Conservation (phyloP, 2,888 invertebrate genomes). For the Acrobasis suavella region DNA sequence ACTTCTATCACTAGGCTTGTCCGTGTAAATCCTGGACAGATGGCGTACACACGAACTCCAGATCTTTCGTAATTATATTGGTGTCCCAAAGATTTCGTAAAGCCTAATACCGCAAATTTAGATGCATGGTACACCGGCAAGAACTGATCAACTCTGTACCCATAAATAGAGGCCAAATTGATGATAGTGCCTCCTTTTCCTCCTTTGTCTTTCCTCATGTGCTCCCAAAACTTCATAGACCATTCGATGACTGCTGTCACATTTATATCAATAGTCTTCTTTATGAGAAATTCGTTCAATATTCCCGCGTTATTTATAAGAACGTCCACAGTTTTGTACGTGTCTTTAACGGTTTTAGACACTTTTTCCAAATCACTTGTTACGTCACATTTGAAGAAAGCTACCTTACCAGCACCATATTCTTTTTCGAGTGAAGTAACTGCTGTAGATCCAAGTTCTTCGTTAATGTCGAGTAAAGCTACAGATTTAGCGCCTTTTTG, state of each 20-base stretch:
- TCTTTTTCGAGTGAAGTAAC: slow-evolving; percentile 62
- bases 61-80: slow-evolving; percentile 65
- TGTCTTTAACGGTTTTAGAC: slow-evolving; percentile 49
- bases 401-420: slow-evolving; percentile 68
- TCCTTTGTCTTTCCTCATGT: slow-evolving; percentile 79
- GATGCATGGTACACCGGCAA: slow-evolving; percentile 84
- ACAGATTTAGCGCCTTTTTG: slow-evolving; percentile 56
- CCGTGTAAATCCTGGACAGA: slow-evolving; percentile 78
- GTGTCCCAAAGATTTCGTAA: slow-evolving; percentile 75
- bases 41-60: slow-evolving; percentile 77
- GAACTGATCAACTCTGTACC: slow-evolving; percentile 72
- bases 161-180: slow-evolving; percentile 85
- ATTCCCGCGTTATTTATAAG: slow-evolving; percentile 73
- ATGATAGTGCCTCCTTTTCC: slow-evolving; percentile 84
- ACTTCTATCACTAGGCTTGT: slow-evolving; percentile 45
- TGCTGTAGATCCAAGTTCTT: slow-evolving; percentile 56
- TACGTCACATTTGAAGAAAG: slow-evolving; percentile 79
- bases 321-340: slow-evolving; percentile 63
- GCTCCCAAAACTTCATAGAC: slow-evolving; percentile 79
- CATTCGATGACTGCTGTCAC: slow-evolving; percentile 55
- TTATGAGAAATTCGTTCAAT: slow-evolving; percentile 42
- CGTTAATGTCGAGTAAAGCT: slow-evolving; percentile 52
- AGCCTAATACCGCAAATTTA: slow-evolving; percentile 80
- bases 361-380: slow-evolving; percentile 66
- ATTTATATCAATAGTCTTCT: slow-evolving; percentile 60